These are phyloP conservation scores for Druon quercuslanigerum DNA, from an alignment of 1,140 invertebrate genomes.

Conservation along the genomic window DNA sequence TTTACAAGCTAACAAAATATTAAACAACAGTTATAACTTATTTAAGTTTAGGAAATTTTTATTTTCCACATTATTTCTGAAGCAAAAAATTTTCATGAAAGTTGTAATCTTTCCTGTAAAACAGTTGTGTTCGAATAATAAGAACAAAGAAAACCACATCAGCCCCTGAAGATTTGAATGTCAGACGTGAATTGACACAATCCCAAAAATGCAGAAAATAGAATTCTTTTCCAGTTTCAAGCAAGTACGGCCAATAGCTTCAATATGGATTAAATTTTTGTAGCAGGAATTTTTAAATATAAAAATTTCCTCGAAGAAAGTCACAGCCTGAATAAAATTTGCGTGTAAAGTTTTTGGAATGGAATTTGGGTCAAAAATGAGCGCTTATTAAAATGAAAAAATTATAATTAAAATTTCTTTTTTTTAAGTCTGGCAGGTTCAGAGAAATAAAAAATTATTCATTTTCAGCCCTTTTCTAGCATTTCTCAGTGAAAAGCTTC, in stretches of 20 bases:
- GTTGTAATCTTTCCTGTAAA: neutral
- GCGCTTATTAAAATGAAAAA: too few relatives aligned
- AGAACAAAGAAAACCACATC: constrained; percentile 1
- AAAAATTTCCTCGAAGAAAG: neutral
- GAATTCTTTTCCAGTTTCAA: constrained; percentile 25
- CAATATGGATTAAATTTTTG: constrained; percentile 7
- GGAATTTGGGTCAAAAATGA: neutral
- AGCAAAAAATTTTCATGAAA: neutral
- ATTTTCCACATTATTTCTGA: neutral
- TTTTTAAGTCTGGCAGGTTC: too few relatives aligned
- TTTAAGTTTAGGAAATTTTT: neutral
- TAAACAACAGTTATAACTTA: too few relatives aligned
- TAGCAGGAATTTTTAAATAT: neutral
- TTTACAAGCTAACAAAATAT: too few relatives aligned
- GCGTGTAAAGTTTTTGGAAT: neutral
- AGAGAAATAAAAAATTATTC: too few relatives aligned
- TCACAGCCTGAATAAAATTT: neutral
- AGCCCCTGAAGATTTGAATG: constrained; percentile 13
- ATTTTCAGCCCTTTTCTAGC: too few relatives aligned
- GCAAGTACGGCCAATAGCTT: neutral
- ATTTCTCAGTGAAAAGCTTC: too few relatives aligned
- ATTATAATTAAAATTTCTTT: too few relatives aligned
- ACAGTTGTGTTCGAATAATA: neutral
- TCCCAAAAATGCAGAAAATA: neutral
- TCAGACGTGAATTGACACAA: constrained; percentile 1